These are phyloP conservation scores for Pomacea maculata DNA, from an alignment of 1,140 invertebrate genomes.

Conservation along the genomic window DNA sequence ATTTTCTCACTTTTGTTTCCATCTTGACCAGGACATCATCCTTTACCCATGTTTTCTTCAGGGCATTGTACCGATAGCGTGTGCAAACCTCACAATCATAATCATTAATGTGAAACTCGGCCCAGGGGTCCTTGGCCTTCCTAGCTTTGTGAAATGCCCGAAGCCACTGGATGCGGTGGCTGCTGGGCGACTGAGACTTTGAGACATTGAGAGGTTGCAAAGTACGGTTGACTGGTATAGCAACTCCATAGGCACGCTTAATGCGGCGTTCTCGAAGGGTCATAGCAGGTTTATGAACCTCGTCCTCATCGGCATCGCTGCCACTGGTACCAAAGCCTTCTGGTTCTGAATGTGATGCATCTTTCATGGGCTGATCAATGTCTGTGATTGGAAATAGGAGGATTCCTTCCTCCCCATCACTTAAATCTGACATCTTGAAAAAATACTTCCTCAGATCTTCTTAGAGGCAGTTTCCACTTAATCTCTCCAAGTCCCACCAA, in stretches of 20 bases:
- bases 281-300: conserved; percentile 38
- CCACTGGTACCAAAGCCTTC: conserved; percentile 17
- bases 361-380: conserved; percentile 33
- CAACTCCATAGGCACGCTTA: conserved; percentile 31
- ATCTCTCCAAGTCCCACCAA: not conserved
- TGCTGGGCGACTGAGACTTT: not conserved
- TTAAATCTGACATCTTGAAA: conserved; percentile 23
- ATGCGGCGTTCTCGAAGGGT: conserved; percentile 49
- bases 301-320: conserved; percentile 29
- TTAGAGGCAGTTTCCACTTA: too few species aligned
- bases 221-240: conserved; percentile 29
- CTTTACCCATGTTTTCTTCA: conserved; percentile 54
- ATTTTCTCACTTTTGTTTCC: conserved; percentile 50
- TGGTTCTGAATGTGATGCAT: conserved; percentile 31
- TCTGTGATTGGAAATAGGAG: conserved; percentile 47
- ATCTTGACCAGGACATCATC: conserved; percentile 60
- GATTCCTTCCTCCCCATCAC: conserved; percentile 39
- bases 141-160: conserved; percentile 42
- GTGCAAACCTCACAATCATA: conserved; percentile 46
- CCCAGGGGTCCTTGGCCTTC: conserved; percentile 53
- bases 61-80: conserved; percentile 58
- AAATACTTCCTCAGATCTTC: not conserved
- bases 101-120: conserved; percentile 54
- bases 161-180: conserved; percentile 35
- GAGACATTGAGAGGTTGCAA: conserved; percentile 7